A percentile compares a stretch with the other conserved stretches of the same genome.
Evolutionary conservation across 2,797 vertebrate species (phyloP).

Genomic region (Enteromius anoplus): DNA sequence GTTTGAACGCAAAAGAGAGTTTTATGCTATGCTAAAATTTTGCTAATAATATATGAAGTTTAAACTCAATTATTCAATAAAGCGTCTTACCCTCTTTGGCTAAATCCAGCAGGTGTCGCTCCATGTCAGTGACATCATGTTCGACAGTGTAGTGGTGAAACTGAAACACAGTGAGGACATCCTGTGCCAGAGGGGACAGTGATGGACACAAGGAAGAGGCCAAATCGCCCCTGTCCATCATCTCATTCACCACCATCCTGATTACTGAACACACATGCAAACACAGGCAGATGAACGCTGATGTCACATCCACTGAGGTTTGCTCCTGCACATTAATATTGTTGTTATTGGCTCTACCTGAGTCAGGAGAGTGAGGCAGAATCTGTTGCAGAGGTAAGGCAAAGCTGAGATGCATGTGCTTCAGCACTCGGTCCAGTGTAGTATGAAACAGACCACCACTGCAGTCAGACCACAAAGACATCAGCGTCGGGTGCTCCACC

Average conservation of each 20-base stretch:
- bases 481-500: conserved; percentile 80
- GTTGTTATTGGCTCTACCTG: conserved; percentile 28
- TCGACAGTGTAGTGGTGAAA: conserved; percentile 87
- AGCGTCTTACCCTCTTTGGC: conserved; percentile 84
- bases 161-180: conserved; percentile 93
- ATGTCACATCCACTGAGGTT: background rate
- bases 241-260: conserved; percentile 85
- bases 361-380: conserved; percentile 61
- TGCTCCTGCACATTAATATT: background rate
- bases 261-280: conserved; percentile 77
- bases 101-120: conserved; percentile 85
- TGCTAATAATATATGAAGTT: background rate
- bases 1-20: conserved; percentile 29
- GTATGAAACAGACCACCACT: conserved; percentile 90
- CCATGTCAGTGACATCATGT: conserved; percentile 84
- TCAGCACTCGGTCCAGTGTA: conserved; percentile 84
- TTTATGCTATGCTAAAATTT: background rate
- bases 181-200: conserved; percentile 77
- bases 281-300: conserved; percentile 25
- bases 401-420: conserved; percentile 84
- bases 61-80: background rate
- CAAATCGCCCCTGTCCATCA: conserved; percentile 86
- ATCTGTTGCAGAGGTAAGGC: conserved; percentile 79
- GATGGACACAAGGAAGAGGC: conserved; percentile 68
- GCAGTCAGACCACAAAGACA: conserved; percentile 93